Evolutionary conservation across 2,113 vertebrate species (phyloP).

Genomic region (Spheniscus mendiculus): DNA sequence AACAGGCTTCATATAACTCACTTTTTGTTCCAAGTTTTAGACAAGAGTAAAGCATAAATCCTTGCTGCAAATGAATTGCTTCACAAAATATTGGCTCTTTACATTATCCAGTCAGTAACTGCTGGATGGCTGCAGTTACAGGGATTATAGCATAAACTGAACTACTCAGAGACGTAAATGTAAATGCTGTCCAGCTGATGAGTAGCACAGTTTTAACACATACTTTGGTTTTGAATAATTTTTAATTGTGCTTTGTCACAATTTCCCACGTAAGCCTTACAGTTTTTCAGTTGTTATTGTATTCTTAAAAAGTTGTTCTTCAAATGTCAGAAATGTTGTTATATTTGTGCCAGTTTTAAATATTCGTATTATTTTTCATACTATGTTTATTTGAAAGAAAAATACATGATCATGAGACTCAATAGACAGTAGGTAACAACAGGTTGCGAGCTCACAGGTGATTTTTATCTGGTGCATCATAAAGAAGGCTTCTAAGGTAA

Average conservation of each 20-base stretch:
- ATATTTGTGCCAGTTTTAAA: not conserved
- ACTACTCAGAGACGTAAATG: not conserved
- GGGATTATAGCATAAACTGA: not conserved
- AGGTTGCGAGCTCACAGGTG: not conserved
- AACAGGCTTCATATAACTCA: not conserved
- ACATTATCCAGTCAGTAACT: not conserved
- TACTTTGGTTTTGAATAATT: not conserved
- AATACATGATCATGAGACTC: not conserved
- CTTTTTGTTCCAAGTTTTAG: not conserved
- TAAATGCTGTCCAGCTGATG: not conserved
- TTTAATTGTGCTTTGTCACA: not conserved
- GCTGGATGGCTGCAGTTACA: not conserved
- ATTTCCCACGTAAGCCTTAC: not conserved
- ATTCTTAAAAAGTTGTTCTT: not conserved
- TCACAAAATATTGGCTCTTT: not conserved
- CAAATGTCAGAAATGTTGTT: not conserved
- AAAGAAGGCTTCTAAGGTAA: not conserved
- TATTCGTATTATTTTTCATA: not conserved
- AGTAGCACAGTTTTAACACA: not conserved
- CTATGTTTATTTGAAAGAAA: not conserved
- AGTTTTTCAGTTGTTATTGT: not conserved
- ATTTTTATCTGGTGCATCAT: not conserved
- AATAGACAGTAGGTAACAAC: not conserved
- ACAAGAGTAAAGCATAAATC: not conserved
- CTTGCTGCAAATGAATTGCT: not conserved